Percentiles rank a stretch among this genome's conserved stretches.
Evolutionary conservation across 2,113 vertebrate genomes (phyloP).

Genomic region (Peromyscus polionotus): DNA sequence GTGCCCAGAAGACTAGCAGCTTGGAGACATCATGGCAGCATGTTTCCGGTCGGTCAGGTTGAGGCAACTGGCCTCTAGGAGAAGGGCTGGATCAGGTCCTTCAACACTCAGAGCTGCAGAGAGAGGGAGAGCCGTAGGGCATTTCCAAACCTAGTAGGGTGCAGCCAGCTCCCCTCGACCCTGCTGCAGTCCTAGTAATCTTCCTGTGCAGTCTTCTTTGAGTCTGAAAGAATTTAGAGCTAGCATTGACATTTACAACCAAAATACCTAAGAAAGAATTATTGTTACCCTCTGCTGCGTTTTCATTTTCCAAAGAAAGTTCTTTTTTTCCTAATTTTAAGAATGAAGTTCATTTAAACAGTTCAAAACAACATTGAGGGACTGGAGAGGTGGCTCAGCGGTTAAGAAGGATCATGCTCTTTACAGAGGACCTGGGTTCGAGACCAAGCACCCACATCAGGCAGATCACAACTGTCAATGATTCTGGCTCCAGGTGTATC

Average conservation of each 20-base stretch:
- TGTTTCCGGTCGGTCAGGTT: not conserved
- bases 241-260: not conserved
- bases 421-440: not conserved
- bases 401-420: not conserved
- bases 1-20: not conserved
- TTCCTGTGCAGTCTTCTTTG: not conserved
- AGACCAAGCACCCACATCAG: not conserved
- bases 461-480: not conserved
- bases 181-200: not conserved
- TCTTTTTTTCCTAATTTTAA: not conserved
- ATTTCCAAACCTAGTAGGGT: no score
- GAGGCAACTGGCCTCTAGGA: not conserved
- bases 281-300: not conserved
- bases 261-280: not conserved
- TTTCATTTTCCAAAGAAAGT: slow-evolving; percentile 27
- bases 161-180: not conserved
- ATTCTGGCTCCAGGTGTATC: not conserved
- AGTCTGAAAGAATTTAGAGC: not conserved
- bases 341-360: not conserved
- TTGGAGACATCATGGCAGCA: not conserved
- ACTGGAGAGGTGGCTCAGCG: not conserved
- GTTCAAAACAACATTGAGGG: no score
- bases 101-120: not conserved
- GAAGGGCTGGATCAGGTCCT: not conserved
- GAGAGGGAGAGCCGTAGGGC: no score